A percentile compares a stretch with the other conserved stretches of the same genome.
phyloP scores from a whole-genome alignment of 1,140 invertebrate genomes.

The Eupristina koningsbergeri region DNA sequence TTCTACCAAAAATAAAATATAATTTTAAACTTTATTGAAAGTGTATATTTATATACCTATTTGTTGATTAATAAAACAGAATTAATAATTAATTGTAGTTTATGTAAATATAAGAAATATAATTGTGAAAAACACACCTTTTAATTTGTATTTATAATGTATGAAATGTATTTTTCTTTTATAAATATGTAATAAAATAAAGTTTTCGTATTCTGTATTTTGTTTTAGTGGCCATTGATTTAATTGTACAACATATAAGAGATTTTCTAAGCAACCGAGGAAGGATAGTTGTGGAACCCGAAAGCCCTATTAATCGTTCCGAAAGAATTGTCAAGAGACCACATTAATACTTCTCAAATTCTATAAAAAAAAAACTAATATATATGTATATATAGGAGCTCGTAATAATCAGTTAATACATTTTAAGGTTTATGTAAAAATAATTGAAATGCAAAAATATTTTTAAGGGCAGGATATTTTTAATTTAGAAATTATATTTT shows the following conservation, averaged over 20 bases:
- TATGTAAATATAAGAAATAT: not conserved
- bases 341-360: conserved; percentile 58
- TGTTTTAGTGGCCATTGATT: conserved; percentile 89
- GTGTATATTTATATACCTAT: conserved; percentile 20
- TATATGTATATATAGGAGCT: conserved; percentile 61
- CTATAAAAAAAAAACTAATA: conserved; percentile 41
- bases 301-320: conserved; percentile 62
- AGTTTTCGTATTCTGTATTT: conserved; percentile 39
- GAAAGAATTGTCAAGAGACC: conserved; percentile 65
- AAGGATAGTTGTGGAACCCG: conserved; percentile 61
- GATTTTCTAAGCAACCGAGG: conserved; percentile 81
- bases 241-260: conserved; percentile 94
- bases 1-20: not conserved
- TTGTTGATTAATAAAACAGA: conserved; percentile 12
- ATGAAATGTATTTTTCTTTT: conserved; percentile 43
- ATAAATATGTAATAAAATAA: conserved; percentile 28
- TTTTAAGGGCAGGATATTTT: conserved; percentile 37
- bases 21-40: conserved; percentile 17
- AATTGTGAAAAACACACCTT: not conserved
- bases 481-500: conserved; percentile 38
- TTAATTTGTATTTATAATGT: conserved; percentile 35
- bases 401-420: conserved; percentile 2
- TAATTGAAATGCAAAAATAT: conserved; percentile 39
- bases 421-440: conserved; percentile 15
- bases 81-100: conserved; percentile 22